A percentile compares a stretch with the other conserved stretches of the same genome.
These are phyloP conservation scores for Eriocheir sinensis DNA, from an alignment of 1,140 invertebrate genomes.

Conservation along the genomic window DNA sequence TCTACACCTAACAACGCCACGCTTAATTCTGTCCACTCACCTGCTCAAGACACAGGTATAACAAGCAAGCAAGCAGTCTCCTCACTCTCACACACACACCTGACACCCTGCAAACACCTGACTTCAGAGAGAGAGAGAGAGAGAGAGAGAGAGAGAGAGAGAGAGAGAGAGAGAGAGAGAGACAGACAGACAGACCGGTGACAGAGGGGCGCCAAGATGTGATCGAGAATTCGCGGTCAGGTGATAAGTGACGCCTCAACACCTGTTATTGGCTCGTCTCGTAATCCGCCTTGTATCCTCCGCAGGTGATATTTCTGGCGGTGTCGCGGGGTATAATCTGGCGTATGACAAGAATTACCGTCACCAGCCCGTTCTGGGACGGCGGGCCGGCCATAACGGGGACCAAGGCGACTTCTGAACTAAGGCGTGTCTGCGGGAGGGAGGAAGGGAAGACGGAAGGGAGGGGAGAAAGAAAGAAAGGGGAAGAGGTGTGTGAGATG, in stretches of 20 bases:
- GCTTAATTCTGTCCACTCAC: too few species aligned
- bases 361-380: neutral
- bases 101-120: neutral
- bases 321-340: constrained; percentile 29
- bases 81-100: neutral
- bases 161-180: too few species aligned
- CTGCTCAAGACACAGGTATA: too few species aligned
- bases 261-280: neutral
- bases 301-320: constrained; percentile 31
- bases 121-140: too few species aligned
- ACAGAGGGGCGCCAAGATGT: neutral
- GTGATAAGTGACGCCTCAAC: constrained; percentile 33
- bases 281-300: neutral
- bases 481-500: neutral
- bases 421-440: neutral
- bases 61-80: neutral
- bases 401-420: neutral
- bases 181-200: too few species aligned
- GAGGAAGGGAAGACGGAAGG: constrained; percentile 27
- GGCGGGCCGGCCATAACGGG: neutral
- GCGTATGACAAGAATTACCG: constrained; percentile 47
- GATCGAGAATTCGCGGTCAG: neutral
- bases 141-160: too few species aligned
- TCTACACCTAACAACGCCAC: too few species aligned
- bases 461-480: constrained; percentile 16